Evolutionary conservation across 2,888 invertebrate genomes (phyloP), one percentile per base, ranked within the genome.

Genomic region (Folsomia candida): DNA sequence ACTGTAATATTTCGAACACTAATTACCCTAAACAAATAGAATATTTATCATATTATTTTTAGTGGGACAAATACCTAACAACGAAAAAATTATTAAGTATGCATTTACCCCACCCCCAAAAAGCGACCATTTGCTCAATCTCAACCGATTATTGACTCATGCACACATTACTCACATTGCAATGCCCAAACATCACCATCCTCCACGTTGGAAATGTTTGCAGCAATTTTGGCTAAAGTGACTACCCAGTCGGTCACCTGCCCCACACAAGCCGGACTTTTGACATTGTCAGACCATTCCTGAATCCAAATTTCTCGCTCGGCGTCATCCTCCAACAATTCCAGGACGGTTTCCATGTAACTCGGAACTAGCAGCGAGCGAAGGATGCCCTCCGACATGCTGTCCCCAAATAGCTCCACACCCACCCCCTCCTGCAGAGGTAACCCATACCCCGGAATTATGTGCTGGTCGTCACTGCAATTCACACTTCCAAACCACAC

Each of bases 191-290:
- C 2, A 22, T 63, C 51, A 22, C 26, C 28, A 1, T 65, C 22
- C 14, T n/a, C 26, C 25, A 51, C 4, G 24, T 11, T 37, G 14
- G n/a, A 2, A 2, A 57, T n/a, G n/a, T n/a, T n/a, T n/a, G n/a
- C n/a, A n/a, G n/a, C n/a, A n/a, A n/a, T n/a, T n/a, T n/a, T n/a
- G n/a, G n/a, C n/a, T n/a, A n/a, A n/a, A n/a, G n/a, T n/a, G n/a
- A n/a, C n/a, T n/a, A 73, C 18, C 70, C 70, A 73, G 57, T 73
- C 73, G 28, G 37, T 1, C 2, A 71, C 26, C 22, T 73, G 73
- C 4, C 73, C 71, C 59, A 62, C 66, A 54, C 73, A 73, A 27
- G 54, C 54, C 2, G 26, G 29, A 60, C 29, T 71, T 0, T n/a
- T 18, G 14, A 73, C 71, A 1, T 51, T 70, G 11, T 64, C 47